Evolutionary conservation across 2,888 invertebrate genomes (phyloP).

Genomic region (Lasioglossum oenotherae): DNA sequence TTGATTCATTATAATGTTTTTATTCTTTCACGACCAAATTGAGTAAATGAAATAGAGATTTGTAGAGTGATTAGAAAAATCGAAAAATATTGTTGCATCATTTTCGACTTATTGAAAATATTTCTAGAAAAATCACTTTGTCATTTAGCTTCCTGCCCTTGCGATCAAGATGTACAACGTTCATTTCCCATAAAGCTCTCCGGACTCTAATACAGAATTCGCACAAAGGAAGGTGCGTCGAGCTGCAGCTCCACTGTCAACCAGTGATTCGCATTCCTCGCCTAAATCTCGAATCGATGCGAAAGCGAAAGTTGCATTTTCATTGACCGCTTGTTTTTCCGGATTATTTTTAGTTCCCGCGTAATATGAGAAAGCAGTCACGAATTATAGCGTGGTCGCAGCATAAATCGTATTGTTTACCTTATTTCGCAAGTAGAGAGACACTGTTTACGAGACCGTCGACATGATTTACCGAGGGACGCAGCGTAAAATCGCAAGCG

Average conservation of each 20-base stretch:
- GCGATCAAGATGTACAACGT: too few relatives aligned
- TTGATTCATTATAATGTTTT: too few relatives aligned
- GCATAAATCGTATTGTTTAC: slow-evolving; percentile 14
- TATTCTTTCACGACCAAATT: too few relatives aligned
- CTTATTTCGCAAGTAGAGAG: slow-evolving; percentile 24
- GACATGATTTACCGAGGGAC: slow-evolving; percentile 23
- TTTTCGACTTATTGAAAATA: too few relatives aligned
- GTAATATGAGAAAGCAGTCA: not conserved
- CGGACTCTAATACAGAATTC: not conserved
- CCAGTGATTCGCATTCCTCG: not conserved
- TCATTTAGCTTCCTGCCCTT: too few relatives aligned
- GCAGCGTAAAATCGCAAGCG: slow-evolving; percentile 11
- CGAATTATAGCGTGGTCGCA: not conserved
- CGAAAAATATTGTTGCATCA: too few relatives aligned
- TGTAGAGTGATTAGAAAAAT: too few relatives aligned
- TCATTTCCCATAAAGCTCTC: too few relatives aligned
- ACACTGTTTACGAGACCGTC: slow-evolving; percentile 18
- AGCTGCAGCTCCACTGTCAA: not conserved
- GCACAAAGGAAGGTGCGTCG: not conserved
- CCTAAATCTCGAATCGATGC: not conserved
- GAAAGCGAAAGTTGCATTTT: not conserved
- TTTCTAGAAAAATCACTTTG: too few relatives aligned
- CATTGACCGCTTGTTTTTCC: not conserved
- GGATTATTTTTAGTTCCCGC: slow-evolving; percentile 24
- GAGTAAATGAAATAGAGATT: too few relatives aligned